phyloP scores from a whole-genome alignment of 2,888 invertebrate species.

The Anthrax anthrax region DNA sequence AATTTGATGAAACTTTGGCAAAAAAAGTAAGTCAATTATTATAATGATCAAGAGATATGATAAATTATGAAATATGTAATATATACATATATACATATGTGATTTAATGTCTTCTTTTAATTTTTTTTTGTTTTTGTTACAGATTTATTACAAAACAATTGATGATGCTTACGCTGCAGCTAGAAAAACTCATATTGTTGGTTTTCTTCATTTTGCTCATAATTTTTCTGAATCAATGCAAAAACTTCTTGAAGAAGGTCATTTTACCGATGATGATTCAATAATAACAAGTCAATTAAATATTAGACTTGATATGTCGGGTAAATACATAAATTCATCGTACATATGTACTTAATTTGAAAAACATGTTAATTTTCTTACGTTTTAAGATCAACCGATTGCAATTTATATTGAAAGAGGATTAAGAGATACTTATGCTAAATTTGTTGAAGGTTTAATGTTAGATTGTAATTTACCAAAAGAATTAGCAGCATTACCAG shows the following conservation, averaged over 20 bases:
- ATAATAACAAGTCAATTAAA: constrained; percentile 47
- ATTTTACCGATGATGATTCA: constrained; percentile 39
- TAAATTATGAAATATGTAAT: too few relatives aligned
- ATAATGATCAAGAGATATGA: too few relatives aligned
- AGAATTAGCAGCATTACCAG: constrained; percentile 44
- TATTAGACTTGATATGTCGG: constrained; percentile 61
- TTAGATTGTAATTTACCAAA: constrained; percentile 46
- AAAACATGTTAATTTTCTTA: neutral
- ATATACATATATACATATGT: too few relatives aligned
- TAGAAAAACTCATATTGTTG: constrained; percentile 41
- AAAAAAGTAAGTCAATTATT: constrained; percentile 27
- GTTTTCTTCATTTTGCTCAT: constrained; percentile 49
- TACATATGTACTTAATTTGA: neutral
- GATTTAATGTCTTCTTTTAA: neutral
- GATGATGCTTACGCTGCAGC: constrained; percentile 42
- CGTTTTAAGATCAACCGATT: constrained; percentile 66
- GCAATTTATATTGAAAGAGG: constrained; percentile 56
- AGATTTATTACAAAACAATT: constrained; percentile 39
- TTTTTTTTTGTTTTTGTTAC: constrained; percentile 11
- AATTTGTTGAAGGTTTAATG: constrained; percentile 49
- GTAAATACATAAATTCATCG: constrained; percentile 33
- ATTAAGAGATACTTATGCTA: constrained; percentile 51
- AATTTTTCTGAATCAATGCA: constrained; percentile 59
- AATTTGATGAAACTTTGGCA: constrained; percentile 43
- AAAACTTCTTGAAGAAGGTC: constrained; percentile 42